phyloP scores from a whole-genome alignment of 2,797 vertebrate genomes.

The Apodemus agrarius region DNA sequence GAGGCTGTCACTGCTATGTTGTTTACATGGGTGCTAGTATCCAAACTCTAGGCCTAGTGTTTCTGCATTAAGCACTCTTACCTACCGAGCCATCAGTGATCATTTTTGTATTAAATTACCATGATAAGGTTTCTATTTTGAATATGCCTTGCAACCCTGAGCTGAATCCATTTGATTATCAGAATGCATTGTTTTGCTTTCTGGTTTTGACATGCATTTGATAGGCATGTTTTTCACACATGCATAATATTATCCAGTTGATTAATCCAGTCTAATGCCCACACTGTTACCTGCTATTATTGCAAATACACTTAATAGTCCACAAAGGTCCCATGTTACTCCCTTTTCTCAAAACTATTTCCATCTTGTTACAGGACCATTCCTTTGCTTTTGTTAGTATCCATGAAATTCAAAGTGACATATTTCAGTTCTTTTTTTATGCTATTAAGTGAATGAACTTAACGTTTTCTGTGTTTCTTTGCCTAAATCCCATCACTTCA shows the following conservation, averaged over 20 bases:
- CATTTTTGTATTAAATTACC: conserved; percentile 10
- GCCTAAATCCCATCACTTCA: neutral
- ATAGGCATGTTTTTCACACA: neutral
- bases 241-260: neutral
- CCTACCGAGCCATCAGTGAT: neutral
- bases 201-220: neutral
- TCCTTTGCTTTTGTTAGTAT: neutral
- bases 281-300: neutral
- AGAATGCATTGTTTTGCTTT: neutral
- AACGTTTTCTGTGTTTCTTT: neutral
- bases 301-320: neutral
- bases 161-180: neutral
- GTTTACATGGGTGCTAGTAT: neutral
- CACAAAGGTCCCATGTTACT: neutral
- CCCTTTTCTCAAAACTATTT: neutral
- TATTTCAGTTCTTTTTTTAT: conserved; percentile 16
- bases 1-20: neutral
- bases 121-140: neutral
- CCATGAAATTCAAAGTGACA: neutral
- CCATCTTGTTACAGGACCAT: neutral
- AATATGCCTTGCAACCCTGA: neutral
- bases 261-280: neutral
- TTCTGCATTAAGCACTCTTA: neutral
- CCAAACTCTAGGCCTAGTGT: neutral
- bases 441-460: neutral